A percentile compares a stretch with the other conserved stretches of the same genome.
These are phyloP conservation scores for Penaeus monodon DNA, from an alignment of 2,888 invertebrate species.

Conservation along the genomic window DNA sequence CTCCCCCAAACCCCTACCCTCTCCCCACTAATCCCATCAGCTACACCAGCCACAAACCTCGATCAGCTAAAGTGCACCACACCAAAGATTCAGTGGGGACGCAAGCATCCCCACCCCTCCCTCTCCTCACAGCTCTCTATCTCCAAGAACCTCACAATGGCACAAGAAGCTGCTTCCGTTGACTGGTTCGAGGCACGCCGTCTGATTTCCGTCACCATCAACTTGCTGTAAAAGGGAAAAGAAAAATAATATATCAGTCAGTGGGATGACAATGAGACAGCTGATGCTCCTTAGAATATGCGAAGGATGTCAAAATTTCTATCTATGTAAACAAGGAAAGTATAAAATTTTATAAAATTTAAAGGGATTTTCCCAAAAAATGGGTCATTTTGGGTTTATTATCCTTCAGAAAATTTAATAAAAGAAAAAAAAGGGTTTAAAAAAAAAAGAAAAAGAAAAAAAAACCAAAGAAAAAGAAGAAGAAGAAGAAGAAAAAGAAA, in stretches of 20 bases:
- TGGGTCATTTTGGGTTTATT: no score
- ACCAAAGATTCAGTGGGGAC: constrained; percentile 91
- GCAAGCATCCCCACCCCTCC: constrained; percentile 98
- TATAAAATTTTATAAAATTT: no score
- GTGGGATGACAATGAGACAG: neutral
- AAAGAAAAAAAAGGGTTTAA: no score
- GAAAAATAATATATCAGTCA: neutral
- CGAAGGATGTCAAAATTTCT: neutral
- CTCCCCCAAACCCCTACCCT: no score
- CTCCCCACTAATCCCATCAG: neutral
- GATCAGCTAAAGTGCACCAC: constrained; percentile 89
- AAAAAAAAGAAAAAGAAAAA: no score
- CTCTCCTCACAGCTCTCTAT: constrained; percentile 89
- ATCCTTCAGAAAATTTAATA: no score
- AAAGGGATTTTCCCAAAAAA: no score
- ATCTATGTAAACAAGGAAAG: no score
- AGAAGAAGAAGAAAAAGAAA: no score
- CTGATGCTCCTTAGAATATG: neutral
- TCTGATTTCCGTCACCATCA: constrained; percentile 97
- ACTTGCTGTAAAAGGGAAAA: constrained; percentile 88
- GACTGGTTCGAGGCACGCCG: constrained; percentile 96
- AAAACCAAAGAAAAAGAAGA: no score
- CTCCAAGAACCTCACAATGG: constrained; percentile 96
- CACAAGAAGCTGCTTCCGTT: constrained; percentile 94
- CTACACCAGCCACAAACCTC: constrained; percentile 75